A percentile compares a stretch with the other conserved stretches of the same genome.
Conservation (phyloP, 2,888 invertebrate genomes). For the Digitonthophagus gazella region DNA sequence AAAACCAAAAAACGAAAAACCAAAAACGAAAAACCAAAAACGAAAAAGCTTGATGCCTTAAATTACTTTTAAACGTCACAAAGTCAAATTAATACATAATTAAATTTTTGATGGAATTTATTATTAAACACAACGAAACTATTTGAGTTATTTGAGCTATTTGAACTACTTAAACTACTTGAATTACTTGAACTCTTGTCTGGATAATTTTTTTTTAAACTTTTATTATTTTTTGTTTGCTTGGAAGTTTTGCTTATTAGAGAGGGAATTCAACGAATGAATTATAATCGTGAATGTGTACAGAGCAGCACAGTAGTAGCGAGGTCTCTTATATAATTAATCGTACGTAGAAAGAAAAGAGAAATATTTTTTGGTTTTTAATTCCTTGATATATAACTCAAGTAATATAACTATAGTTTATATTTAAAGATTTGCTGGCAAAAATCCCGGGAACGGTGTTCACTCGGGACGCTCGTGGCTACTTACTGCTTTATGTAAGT, state of each 20-base stretch:
- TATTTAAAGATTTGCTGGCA: slow-evolving; percentile 49
- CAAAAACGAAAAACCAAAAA: too few species aligned
- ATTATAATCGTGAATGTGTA: neutral
- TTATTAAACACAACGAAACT: slow-evolving; percentile 23
- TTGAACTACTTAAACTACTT: too few species aligned
- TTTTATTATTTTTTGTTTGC: too few species aligned
- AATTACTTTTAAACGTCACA: slow-evolving; percentile 21
- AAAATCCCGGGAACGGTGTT: slow-evolving; percentile 37
- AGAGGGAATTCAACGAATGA: neutral
- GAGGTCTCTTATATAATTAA: slow-evolving; percentile 31
- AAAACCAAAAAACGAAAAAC: too few species aligned
- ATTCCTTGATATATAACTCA: slow-evolving; percentile 8
- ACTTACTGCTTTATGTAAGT: slow-evolving; percentile 29
- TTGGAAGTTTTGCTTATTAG: too few species aligned
- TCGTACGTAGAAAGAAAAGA: too few species aligned
- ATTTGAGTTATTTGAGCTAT: too few species aligned
- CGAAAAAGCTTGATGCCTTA: slow-evolving; percentile 26
- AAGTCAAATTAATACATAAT: slow-evolving; percentile 17
- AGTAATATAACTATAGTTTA: slow-evolving; percentile 45
- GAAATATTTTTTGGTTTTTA: slow-evolving; percentile 34
- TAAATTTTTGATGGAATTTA: neutral
- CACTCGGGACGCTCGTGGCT: slow-evolving; percentile 35
- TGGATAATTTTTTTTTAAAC: too few species aligned
- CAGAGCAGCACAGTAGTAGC: slow-evolving; percentile 31
- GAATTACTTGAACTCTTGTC: slow-evolving; percentile 27